Evolutionary conservation across 2,113 vertebrate genomes (phyloP).

Genomic region (Heterotilapia buettikoferi): DNA sequence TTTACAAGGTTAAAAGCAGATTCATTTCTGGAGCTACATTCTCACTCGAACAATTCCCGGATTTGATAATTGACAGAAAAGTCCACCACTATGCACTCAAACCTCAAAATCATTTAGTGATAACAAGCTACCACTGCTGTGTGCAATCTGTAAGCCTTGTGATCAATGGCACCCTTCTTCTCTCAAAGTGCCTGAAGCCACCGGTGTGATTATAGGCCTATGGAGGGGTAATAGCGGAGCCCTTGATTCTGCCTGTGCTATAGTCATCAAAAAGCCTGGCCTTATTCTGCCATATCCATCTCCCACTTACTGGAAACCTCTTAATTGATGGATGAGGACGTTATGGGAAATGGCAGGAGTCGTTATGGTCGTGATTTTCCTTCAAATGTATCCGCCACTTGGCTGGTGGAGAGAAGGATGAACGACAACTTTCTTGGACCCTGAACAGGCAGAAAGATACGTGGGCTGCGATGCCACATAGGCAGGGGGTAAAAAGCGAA

Average conservation of each 20-base stretch:
- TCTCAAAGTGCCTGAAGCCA: conserved; percentile 3
- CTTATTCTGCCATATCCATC: conserved; percentile 74
- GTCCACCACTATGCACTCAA: background rate
- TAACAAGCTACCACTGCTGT: background rate
- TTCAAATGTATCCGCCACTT: conserved; percentile 82
- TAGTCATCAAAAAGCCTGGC: conserved; percentile 50
- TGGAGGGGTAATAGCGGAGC: background rate
- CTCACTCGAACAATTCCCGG: background rate
- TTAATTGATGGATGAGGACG: conserved; percentile 90
- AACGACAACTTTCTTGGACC: conserved; percentile 62
- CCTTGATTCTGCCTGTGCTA: conserved; percentile 2
- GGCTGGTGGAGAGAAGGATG: conserved; percentile 48
- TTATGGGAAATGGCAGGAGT: conserved; percentile 85
- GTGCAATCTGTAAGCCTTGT: background rate
- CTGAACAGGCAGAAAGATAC: conserved; percentile 49
- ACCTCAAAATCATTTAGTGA: background rate
- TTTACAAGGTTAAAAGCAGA: background rate
- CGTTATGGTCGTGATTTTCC: conserved; percentile 84
- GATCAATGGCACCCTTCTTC: background rate
- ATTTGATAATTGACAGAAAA: conserved; percentile 11
- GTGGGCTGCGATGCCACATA: conserved; percentile 18
- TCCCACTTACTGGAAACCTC: conserved; percentile 73
- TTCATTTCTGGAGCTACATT: background rate
- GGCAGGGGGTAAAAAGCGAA: conserved; percentile 71
- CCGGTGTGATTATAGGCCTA: conserved; percentile 21